Evolutionary conservation across 2,113 vertebrate genomes (phyloP).

Genomic region (Balaenoptera acutorostrata): DNA sequence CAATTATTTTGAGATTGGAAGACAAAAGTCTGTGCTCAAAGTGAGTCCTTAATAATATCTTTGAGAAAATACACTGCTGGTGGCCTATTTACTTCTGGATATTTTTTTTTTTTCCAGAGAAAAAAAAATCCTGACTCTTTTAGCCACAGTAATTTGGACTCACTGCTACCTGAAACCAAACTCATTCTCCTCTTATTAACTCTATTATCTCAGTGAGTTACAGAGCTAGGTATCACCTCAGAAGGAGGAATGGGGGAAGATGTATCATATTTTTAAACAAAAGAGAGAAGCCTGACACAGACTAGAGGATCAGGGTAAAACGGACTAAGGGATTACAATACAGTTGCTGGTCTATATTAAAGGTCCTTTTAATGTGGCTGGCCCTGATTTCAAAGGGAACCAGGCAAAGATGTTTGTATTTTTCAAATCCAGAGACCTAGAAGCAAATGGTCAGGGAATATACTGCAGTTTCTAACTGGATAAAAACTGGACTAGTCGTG

Average conservation of each 20-base stretch:
- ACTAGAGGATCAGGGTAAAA: background rate
- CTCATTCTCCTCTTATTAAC: background rate
- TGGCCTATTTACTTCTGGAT: background rate
- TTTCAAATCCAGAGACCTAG: background rate
- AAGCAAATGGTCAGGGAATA: background rate
- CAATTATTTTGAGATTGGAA: background rate
- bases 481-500: background rate
- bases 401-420: background rate
- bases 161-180: background rate
- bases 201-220: background rate
- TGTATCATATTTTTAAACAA: background rate
- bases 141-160: background rate
- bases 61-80: background rate
- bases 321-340: background rate
- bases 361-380: background rate
- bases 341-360: no score
- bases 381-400: background rate
- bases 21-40: background rate
- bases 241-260: background rate
- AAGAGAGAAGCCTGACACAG: background rate
- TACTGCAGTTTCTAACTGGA: background rate
- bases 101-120: background rate
- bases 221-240: background rate
- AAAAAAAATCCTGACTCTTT: background rate
- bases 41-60: background rate